A percentile compares a stretch with the other conserved stretches of the same genome.
These are phyloP conservation scores for Neomicropteryx cornuta DNA, from an alignment of 1,140 invertebrate species.

Conservation along the genomic window DNA sequence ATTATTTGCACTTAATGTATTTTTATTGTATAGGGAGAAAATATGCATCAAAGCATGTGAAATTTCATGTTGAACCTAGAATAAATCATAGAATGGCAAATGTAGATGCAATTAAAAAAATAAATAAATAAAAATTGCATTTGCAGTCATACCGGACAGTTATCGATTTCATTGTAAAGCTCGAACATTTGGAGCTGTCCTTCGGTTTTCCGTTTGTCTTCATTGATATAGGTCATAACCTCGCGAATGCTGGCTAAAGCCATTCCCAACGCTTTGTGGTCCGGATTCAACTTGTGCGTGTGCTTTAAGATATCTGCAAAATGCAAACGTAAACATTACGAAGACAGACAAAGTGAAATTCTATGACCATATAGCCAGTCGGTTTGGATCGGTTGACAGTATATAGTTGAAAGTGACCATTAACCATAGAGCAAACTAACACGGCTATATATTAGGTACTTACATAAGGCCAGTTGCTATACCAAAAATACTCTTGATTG, in stretches of 20 bases:
- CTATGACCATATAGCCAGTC: too few relatives aligned
- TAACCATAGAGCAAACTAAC: too few relatives aligned
- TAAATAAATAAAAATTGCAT: slow-evolving; percentile 7
- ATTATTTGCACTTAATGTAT: too few relatives aligned
- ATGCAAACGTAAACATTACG: slow-evolving; percentile 15
- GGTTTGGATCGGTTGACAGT: too few relatives aligned
- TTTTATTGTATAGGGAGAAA: too few relatives aligned
- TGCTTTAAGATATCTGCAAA: slow-evolving; percentile 84
- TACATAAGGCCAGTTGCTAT: too few relatives aligned
- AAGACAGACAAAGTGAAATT: not conserved
- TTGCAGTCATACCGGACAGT: slow-evolving; percentile 68
- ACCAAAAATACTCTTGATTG: too few relatives aligned
- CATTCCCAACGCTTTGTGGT: slow-evolving; percentile 72
- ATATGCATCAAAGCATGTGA: too few relatives aligned
- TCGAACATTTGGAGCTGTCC: slow-evolving; percentile 92
- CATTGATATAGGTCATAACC: slow-evolving; percentile 94
- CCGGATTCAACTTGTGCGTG: slow-evolving; percentile 74
- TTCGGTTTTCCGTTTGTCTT: slow-evolving; percentile 93
- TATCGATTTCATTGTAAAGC: slow-evolving; percentile 95
- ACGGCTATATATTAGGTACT: too few relatives aligned
- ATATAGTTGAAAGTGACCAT: too few relatives aligned
- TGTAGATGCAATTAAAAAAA: not conserved
- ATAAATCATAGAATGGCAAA: slow-evolving; percentile 1
- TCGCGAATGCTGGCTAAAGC: slow-evolving; percentile 81
- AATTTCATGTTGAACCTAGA: too few relatives aligned